Percentiles rank a stretch among this genome's conserved stretches.
Evolutionary conservation across 2,888 invertebrate genomes (phyloP).

Genomic region (Nomada hirtipes): DNA sequence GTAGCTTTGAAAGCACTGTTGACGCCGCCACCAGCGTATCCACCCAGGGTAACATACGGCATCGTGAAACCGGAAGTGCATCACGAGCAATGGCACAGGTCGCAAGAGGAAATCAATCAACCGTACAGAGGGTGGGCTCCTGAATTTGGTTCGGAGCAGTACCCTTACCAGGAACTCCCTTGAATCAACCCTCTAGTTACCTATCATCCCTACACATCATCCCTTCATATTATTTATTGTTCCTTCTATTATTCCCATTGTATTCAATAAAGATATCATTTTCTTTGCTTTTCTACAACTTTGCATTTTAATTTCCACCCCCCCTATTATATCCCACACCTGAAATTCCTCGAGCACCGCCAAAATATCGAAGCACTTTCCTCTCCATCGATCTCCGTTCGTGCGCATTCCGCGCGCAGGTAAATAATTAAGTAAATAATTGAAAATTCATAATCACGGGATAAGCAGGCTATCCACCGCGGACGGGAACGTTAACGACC

Average conservation of each 20-base stretch:
- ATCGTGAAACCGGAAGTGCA: constrained; percentile 81
- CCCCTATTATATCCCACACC: neutral
- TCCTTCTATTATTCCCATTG: neutral
- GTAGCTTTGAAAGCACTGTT: constrained; percentile 80
- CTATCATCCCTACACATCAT: constrained; percentile 46
- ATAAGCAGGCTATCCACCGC: constrained; percentile 59
- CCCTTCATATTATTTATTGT: constrained; percentile 70
- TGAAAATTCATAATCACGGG: constrained; percentile 47
- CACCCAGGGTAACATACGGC: constrained; percentile 80
- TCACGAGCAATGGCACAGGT: constrained; percentile 83
- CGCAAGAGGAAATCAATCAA: constrained; percentile 79
- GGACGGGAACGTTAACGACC: constrained; percentile 77
- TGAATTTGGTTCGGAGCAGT: constrained; percentile 78
- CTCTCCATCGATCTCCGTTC: neutral
- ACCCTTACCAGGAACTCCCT: constrained; percentile 78
- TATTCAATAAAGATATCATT: constrained; percentile 40
- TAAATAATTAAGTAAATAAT: constrained; percentile 66
- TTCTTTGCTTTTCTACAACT: neutral
- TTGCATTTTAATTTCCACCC: neutral
- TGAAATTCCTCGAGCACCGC: neutral
- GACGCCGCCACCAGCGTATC: constrained; percentile 76
- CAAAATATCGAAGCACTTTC: constrained; percentile 5
- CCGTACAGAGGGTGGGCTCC: constrained; percentile 81
- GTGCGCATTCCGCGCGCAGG: neutral
- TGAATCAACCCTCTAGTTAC: constrained; percentile 33